Conservation (phyloP, 2,113 vertebrate genomes). For the Protobothrops flavoviridis region DNA sequence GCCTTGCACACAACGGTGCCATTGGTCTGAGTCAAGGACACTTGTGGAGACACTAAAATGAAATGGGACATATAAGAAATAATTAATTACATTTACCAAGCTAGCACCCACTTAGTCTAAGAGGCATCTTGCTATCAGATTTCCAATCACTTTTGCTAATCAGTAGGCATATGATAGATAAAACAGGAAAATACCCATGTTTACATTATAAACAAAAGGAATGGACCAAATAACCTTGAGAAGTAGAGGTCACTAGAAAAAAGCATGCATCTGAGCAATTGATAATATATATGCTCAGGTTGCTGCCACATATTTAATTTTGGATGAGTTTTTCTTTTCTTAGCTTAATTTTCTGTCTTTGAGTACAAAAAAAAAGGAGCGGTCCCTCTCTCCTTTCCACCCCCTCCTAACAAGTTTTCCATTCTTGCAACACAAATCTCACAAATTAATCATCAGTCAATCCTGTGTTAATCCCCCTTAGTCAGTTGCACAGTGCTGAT, state of each 20-base stretch:
- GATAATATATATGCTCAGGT: not conserved
- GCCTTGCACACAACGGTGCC: conserved; percentile 30
- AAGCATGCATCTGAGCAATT: not conserved
- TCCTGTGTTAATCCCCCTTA: not conserved
- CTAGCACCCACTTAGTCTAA: not conserved
- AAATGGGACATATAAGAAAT: not conserved
- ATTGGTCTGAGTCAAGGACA: not conserved
- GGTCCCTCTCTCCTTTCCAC: not conserved
- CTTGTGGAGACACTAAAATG: not conserved
- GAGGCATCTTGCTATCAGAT: not conserved
- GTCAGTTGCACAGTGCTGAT: not conserved
- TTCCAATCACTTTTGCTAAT: not conserved
- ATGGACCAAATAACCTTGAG: not conserved
- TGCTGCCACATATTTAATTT: not conserved
- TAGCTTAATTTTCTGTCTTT: not conserved
- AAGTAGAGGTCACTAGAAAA: not conserved
- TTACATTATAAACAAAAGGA: not conserved
- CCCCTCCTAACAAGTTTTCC: not conserved
- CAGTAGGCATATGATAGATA: not conserved
- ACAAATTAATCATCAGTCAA: not conserved
- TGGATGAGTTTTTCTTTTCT: not conserved
- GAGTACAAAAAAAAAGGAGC: not conserved
- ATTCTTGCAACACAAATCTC: not conserved
- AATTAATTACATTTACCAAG: not conserved
- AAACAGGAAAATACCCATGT: not conserved